Evolutionary conservation across 2,113 vertebrate genomes (phyloP).

Genomic region (Upupa epops): DNA sequence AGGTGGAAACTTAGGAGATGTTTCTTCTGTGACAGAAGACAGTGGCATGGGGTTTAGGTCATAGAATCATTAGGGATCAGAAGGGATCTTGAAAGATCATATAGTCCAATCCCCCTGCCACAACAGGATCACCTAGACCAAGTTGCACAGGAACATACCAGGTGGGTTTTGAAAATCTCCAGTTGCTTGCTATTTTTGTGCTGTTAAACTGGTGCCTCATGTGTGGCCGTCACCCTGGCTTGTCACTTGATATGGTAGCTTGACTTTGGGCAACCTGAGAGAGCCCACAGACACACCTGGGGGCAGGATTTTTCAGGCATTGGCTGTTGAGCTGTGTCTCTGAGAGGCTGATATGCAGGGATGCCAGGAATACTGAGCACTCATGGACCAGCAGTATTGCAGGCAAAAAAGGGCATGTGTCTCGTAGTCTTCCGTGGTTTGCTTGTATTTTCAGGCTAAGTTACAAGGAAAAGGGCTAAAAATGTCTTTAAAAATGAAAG

Average conservation of each 20-base stretch:
- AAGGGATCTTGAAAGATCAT: no score
- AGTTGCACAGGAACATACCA: no score
- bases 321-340: accelerated
- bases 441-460: not conserved
- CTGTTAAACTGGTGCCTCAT: not conserved
- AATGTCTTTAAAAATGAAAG: not conserved
- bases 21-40: not conserved
- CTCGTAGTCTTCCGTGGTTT: not conserved
- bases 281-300: accelerated
- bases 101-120: no score
- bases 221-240: not conserved
- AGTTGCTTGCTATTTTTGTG: not conserved
- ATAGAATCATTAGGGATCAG: no score
- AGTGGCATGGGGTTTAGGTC: not conserved
- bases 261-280: not conserved
- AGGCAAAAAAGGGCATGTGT: not conserved
- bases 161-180: no score
- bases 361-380: accelerated
- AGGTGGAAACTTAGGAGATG: not conserved
- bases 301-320: not conserved
- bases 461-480: not conserved
- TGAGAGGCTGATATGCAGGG: no score
- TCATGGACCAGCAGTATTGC: accelerated
- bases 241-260: not conserved
- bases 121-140: no score